A percentile compares a stretch with the other conserved stretches of the same genome.
Evolutionary conservation across 2,113 vertebrate genomes (phyloP).

Genomic region (Hystrix cristata): DNA sequence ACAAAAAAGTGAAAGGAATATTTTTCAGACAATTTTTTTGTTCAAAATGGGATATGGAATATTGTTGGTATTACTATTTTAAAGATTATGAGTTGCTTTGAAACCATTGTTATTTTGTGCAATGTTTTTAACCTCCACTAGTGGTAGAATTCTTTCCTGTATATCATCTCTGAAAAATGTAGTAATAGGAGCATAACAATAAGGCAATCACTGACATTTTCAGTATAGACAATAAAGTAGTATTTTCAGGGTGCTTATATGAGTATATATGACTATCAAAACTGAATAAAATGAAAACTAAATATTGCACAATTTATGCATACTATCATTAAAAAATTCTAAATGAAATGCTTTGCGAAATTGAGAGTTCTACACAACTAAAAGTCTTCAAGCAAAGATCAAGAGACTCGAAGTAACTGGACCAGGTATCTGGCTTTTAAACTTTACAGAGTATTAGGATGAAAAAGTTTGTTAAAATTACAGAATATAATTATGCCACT

Average conservation of each 20-base stretch:
- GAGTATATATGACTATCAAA: not conserved
- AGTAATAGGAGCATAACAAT: not conserved
- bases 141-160: not conserved
- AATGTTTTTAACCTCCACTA: not conserved
- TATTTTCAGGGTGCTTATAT: not conserved
- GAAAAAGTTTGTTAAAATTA: not conserved
- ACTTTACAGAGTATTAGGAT: not conserved
- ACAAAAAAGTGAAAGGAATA: not conserved
- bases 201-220: not conserved
- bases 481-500: not conserved
- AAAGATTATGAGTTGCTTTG: not conserved
- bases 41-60: not conserved
- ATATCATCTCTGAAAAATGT: not conserved
- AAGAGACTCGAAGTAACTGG: not conserved
- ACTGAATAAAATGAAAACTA: not conserved
- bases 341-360: not conserved
- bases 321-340: not conserved
- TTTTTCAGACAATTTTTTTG: not conserved
- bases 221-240: not conserved
- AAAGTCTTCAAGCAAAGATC: not conserved
- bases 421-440: not conserved
- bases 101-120: not conserved
- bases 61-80: not conserved
- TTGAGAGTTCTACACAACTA: not conserved
- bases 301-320: not conserved